Base-by-base conservation (phyloP, 2,888 invertebrate genomes). In the Trichopoda pennipes region DNA sequence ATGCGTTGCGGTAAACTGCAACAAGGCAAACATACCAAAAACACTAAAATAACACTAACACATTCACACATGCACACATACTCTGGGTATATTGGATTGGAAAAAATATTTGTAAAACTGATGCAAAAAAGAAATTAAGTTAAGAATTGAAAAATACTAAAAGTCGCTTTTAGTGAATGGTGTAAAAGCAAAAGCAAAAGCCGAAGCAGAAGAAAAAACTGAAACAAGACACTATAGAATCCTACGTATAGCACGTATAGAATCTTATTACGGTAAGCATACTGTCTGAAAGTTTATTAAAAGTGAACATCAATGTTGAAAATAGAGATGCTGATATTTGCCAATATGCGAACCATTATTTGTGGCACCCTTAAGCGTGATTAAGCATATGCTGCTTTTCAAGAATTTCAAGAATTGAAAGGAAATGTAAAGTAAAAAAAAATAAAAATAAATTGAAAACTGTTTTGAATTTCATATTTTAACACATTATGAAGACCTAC, bases 1-100 rank as follows among this genome's bases (percentile, higher is more conserved):
- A 73, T 69, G 80, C 77, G 83, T 81, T 85, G 83, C 85, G 83
- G 84, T 83, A 80, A 82, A 83, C 76, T 84, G 85, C 84, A 85
- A 84, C 85, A 81, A 84, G 69, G 55, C 73, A 81, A 81, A 79
- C 61, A 64, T 42, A 70, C 68, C 56, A 70, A n/a, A 60, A 42
- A 21, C 47, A 47, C 64, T 61, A 76, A 56, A 72, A 32, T 7
- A 44, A 58, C 44, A 47, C 14, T n/a, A 12, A 42, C 32, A 49
- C 35, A 49, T 3, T 42, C 44, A 42, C 19, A 35, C 8, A 49
- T 55, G 66, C 55, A 63, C 49, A 19, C 38, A 42, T 42, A 56
- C 53, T 35, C 16, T 44, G 8, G 42, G 21, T 23, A 64, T 78
- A 56, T 68, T 61, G 66, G 60, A 75, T 75, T 61, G 35, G 66